Evolutionary conservation across 92 coral and sea anemone genomes (phyloP), one percentile per base, ranked within the genome.

Genomic region (Desmophyllum pertusum): DNA sequence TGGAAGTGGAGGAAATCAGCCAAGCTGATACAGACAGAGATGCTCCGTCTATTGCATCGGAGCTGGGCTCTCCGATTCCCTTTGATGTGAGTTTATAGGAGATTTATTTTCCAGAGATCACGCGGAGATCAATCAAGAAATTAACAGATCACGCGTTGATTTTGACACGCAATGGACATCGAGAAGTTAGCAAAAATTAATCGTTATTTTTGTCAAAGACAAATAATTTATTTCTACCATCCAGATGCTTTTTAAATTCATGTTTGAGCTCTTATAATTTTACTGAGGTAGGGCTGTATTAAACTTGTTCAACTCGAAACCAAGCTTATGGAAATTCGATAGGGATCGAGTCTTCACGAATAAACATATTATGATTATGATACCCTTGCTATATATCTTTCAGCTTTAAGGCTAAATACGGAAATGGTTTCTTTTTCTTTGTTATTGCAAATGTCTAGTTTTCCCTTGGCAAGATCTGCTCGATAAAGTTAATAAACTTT

Each of bases 11-110:
- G 76, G 95, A 94, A 61, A 53, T 91, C 6, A 94, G 98, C 73
- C 98, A 89, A 71, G 93, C 98, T 77, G 98, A 96, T 39, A 96
- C 98, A 4, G 98, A 96, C 48, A 89, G 89, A 53, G 98, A 96
- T 84, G 93, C 94, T 45, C 95, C 98, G 1, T 96, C 98, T 0
- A 94, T 96, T 48, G 96, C 92, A 38, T 96, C 98, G 8, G 98
- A 96, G 81, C 78, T 87, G 29, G 98, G 94, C 53, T 94, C 94
- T 3, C 98, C 98, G 9, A 91, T 90, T 65, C 93, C 91, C 19
- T 93, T 94, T 79, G 96, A 96, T 84, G 98, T 95, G 64, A 94
- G 93, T 81, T 71, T 14, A 33, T 18, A 39, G 5, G n/a, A 8
- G 27, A 29, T 63, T 1, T 13, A 64, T 37, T 77, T 41, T 6